Percentiles rank a stretch among this genome's conserved stretches.
phyloP scores from a whole-genome alignment of 1,140 invertebrate genomes.

The Drosophila rufa region DNA sequence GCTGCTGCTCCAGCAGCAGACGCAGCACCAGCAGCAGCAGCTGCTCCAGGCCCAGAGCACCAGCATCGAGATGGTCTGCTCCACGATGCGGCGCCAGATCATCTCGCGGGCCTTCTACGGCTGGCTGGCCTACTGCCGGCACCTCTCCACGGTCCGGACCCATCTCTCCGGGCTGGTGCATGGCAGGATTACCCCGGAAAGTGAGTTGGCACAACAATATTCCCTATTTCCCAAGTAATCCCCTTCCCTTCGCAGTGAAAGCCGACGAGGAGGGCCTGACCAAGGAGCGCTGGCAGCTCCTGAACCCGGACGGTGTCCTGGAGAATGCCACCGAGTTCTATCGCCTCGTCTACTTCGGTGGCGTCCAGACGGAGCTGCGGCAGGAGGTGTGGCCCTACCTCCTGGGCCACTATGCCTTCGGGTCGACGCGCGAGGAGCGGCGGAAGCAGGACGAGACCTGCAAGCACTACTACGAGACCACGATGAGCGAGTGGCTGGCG shows the following conservation, averaged over 20 bases:
- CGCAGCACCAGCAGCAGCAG: slow-evolving; percentile 33
- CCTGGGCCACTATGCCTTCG: slow-evolving; percentile 93
- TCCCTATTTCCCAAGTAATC: neutral
- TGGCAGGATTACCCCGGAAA: slow-evolving; percentile 88
- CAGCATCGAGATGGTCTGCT: slow-evolving; percentile 92
- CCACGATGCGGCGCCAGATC: slow-evolving; percentile 97
- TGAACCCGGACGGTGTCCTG: slow-evolving; percentile 88
- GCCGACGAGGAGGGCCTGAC: slow-evolving; percentile 89
- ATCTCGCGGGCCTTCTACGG: slow-evolving; percentile 98
- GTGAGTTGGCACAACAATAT: slow-evolving; percentile 74
- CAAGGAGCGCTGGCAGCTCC: slow-evolving; percentile 88
- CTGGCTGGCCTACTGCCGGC: slow-evolving; percentile 97
- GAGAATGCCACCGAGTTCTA: slow-evolving; percentile 91
- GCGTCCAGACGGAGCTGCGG: slow-evolving; percentile 91
- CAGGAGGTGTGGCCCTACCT: slow-evolving; percentile 96
- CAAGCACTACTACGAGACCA: slow-evolving; percentile 92
- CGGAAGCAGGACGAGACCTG: slow-evolving; percentile 89
- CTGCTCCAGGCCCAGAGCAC: slow-evolving; percentile 84
- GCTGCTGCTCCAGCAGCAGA: slow-evolving; percentile 61
- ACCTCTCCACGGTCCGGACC: slow-evolving; percentile 95
- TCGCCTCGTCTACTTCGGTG: slow-evolving; percentile 94
- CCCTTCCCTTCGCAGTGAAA: slow-evolving; percentile 84
- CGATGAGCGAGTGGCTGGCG: slow-evolving; percentile 97
- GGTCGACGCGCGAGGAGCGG: slow-evolving; percentile 90
- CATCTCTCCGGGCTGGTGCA: slow-evolving; percentile 96